Evolutionary conservation across 2,888 invertebrate genomes (phyloP).

Genomic region (Watsonalla cultraria): DNA sequence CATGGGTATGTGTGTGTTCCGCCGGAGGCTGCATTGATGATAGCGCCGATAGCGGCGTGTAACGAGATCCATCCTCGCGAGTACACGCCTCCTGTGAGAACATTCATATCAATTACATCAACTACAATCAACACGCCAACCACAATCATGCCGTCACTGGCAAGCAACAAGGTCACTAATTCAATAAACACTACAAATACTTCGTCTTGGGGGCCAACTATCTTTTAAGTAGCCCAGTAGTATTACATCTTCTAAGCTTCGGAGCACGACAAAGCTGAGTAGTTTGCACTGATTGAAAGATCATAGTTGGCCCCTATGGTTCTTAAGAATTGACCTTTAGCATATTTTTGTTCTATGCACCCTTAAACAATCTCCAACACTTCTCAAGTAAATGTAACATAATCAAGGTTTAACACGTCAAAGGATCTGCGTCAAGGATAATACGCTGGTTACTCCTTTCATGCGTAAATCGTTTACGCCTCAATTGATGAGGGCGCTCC

Average conservation of each 20-base stretch:
- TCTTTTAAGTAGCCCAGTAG: no score
- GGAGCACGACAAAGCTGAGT: no score
- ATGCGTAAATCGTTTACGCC: constrained; percentile 50
- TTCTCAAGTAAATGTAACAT: constrained; percentile 33
- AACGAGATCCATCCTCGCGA: constrained; percentile 76
- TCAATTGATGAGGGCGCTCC: constrained; percentile 31
- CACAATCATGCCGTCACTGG: background rate
- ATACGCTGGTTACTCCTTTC: constrained; percentile 49
- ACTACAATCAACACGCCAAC: no score
- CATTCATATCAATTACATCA: background rate
- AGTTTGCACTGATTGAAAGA: background rate
- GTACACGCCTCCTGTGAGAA: constrained; percentile 61
- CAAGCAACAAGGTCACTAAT: background rate
- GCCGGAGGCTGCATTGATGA: constrained; percentile 92
- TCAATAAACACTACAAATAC: background rate
- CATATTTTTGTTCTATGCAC: constrained; percentile 1
- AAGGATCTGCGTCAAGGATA: constrained; percentile 52
- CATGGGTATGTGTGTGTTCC: constrained; percentile 75
- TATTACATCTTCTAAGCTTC: no score
- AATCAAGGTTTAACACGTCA: constrained; percentile 55
- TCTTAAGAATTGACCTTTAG: background rate
- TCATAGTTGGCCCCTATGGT: background rate
- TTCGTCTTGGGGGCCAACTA: no score
- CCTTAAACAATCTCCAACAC: constrained; percentile 17
- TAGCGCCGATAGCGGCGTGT: constrained; percentile 89